phyloP scores from a whole-genome alignment of 2,113 vertebrate genomes.

The Upupa epops region DNA sequence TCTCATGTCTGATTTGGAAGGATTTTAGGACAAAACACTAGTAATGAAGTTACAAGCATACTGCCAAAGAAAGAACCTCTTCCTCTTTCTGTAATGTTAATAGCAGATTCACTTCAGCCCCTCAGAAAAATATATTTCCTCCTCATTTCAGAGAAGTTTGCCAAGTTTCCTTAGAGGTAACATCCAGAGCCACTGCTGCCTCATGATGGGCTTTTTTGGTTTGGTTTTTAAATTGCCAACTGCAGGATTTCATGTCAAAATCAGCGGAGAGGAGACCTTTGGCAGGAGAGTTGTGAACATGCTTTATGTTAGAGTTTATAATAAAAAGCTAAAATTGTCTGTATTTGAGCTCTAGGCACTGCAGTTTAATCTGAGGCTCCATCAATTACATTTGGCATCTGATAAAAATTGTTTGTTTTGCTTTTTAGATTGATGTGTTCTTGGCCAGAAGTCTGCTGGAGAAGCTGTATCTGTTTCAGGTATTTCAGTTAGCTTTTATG shows the following conservation, averaged over 20 bases:
- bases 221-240: neutral
- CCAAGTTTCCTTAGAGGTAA: neutral
- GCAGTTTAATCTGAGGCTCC: neutral
- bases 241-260: neutral
- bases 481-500: conserved; percentile 54
- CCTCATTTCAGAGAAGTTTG: neutral
- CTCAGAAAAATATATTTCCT: neutral
- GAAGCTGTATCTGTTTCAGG: conserved; percentile 97
- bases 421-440: conserved; percentile 90
- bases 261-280: neutral
- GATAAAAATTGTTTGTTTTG: neutral
- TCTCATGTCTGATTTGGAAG: neutral
- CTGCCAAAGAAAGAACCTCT: neutral
- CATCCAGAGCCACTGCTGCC: neutral
- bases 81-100: neutral
- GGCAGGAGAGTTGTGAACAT: neutral
- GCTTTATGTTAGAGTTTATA: neutral
- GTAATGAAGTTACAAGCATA: neutral
- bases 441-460: conserved; percentile 95
- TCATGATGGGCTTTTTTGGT: neutral
- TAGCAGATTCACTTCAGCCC: neutral
- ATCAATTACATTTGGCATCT: neutral
- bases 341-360: neutral
- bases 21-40: neutral
- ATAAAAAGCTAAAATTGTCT: neutral